Percentiles rank a stretch among this genome's conserved stretches.
Conservation (phyloP, 2,113 vertebrate genomes). For the Pelecanus crispus region DNA sequence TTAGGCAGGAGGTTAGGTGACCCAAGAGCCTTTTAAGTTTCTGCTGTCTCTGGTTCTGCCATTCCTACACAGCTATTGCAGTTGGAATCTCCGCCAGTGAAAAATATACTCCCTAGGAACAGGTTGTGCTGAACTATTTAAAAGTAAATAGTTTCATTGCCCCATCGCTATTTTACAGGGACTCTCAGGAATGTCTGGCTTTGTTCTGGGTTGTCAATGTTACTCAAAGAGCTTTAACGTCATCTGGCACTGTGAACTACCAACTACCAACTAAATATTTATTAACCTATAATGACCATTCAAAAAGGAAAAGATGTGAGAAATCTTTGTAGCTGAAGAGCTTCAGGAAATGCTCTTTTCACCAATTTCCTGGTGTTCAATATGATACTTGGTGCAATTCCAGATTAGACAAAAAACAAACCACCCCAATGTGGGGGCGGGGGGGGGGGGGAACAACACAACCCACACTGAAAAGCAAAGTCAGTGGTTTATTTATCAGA, state of each 20-base stretch:
- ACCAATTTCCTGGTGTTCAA: neutral
- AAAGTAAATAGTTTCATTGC: neutral
- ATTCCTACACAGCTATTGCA: neutral
- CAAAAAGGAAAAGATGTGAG: neutral
- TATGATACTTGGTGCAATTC: neutral
- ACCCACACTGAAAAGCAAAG: neutral
- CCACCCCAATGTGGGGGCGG: fast-evolving
- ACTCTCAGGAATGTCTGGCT: neutral
- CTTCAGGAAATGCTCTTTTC: neutral
- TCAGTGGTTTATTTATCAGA: neutral
- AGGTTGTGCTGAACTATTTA: neutral
- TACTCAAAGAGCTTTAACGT: neutral
- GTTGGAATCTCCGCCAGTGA: neutral
- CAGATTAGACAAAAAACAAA: neutral
- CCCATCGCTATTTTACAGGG: neutral
- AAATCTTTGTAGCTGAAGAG: neutral
- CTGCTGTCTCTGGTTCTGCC: neutral
- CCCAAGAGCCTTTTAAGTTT: neutral
- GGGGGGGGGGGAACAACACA: neutral
- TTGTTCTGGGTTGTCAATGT: neutral
- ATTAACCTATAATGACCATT: neutral
- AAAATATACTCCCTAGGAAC: neutral
- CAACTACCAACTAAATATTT: neutral
- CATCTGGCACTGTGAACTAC: neutral
- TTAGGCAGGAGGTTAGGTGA: neutral